phyloP scores from a whole-genome alignment of 1,140 invertebrate genomes.

The Hyles euphorbiae region DNA sequence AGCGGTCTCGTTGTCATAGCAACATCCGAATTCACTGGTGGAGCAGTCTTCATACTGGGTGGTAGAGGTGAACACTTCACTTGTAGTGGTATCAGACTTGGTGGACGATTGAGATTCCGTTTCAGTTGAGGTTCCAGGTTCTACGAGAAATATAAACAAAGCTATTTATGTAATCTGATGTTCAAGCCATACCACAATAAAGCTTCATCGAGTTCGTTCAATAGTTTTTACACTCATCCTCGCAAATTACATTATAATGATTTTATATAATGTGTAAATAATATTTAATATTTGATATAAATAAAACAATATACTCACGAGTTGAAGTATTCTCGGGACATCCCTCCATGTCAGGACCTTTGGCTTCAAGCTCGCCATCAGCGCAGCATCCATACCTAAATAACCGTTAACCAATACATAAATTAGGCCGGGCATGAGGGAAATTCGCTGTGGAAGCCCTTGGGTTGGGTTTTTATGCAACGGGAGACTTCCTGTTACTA shows the following conservation, averaged over 20 bases:
- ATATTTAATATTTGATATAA: too few relatives aligned
- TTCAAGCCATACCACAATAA: too few relatives aligned
- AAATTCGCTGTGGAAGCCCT: too few relatives aligned
- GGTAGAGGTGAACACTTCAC: not conserved
- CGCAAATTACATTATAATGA: too few relatives aligned
- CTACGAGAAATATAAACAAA: too few relatives aligned
- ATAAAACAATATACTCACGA: constrained; percentile 24
- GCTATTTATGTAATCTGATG: too few relatives aligned
- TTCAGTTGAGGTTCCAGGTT: not conserved
- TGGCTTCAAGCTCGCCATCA: constrained; percentile 82
- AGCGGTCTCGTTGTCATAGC: constrained; percentile 82
- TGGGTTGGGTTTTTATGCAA: too few relatives aligned
- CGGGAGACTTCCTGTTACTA: too few relatives aligned
- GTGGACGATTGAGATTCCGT: not conserved
- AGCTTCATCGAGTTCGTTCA: too few relatives aligned
- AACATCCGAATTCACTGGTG: constrained; percentile 83
- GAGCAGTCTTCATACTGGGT: constrained; percentile 67
- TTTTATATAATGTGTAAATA: too few relatives aligned
- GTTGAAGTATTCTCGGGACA: constrained; percentile 69
- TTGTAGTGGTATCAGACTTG: not conserved
- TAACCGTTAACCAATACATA: not conserved
- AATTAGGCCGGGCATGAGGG: too few relatives aligned
- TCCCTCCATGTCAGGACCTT: constrained; percentile 80
- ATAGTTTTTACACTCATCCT: too few relatives aligned
- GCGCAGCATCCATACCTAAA: constrained; percentile 85